Conservation (phyloP, 2,797 vertebrate genomes). For the Scleropages formosus region DNA sequence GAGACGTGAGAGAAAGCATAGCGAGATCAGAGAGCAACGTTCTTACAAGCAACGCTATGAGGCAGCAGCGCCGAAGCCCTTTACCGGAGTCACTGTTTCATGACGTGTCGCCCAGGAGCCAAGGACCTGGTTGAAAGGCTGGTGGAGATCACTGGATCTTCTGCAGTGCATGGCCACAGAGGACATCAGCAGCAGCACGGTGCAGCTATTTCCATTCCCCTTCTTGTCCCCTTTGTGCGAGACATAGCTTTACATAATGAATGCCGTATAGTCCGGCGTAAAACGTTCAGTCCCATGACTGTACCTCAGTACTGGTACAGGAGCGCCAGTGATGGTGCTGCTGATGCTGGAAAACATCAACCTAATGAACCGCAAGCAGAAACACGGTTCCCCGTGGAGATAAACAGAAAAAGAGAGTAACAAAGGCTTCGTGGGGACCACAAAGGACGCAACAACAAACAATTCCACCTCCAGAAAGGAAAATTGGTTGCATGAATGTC, state of each 20-base stretch:
- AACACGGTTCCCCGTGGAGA: too few species aligned
- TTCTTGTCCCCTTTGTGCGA: neutral
- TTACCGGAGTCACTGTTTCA: neutral
- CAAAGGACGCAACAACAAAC: too few species aligned
- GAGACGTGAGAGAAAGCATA: neutral
- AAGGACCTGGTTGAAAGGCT: constrained; percentile 3
- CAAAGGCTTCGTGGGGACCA: too few species aligned
- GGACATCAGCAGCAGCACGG: neutral
- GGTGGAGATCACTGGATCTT: constrained; percentile 5
- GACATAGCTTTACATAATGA: neutral
- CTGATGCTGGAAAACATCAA: too few species aligned
- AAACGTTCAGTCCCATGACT: too few species aligned
- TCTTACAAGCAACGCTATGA: neutral
- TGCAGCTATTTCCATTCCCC: neutral
- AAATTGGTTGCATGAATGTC: too few species aligned
- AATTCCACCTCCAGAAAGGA: too few species aligned
- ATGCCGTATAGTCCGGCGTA: too few species aligned
- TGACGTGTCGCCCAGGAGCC: constrained; percentile 10
- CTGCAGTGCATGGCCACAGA: neutral
- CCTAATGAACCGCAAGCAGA: too few species aligned
- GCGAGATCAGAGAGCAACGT: neutral
- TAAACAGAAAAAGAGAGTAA: too few species aligned
- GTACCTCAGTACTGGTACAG: too few species aligned
- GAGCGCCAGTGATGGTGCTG: too few species aligned
- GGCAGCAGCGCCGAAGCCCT: neutral